Evolutionary conservation across 2,113 vertebrate genomes (phyloP), one percentile per base, ranked within the genome.

Genomic region (Ellobius talpinus): DNA sequence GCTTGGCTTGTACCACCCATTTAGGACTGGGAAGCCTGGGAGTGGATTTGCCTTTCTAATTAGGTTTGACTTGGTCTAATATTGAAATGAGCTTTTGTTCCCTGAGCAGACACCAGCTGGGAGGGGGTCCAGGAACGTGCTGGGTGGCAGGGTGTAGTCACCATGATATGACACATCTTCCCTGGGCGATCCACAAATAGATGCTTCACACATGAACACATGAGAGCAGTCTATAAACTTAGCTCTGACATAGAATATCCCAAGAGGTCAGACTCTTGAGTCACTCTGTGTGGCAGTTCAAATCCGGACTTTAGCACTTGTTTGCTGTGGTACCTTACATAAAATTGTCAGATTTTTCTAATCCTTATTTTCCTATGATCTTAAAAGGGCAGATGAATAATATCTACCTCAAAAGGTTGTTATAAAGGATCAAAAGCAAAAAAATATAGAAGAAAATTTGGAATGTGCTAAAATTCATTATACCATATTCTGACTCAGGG

Each of bases 31-130:
- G 93, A 91, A 96, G 92, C 36, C 82, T 93, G 93, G 89, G 96
- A 93, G 93, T 96, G 96, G 96, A 98, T 97, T 98, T 98, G 97
- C 97, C 96, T 97, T 97, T 97, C 97, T 97, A 98, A 98, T 98
- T 97, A 98, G 73, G 97, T 98, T 97, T 97, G 95, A 97, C 97
- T 98, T 95, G 96, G 97, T 96, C 96, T 98, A 96, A 97, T 96
- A 93, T 58, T 98, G 97, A 97, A 98, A 96, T 97, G 97, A 97
- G 96, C 95, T 98, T 98, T 97, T 98, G 97, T 98, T 97, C 88
- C 81, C 92, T 68, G 58, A 94, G 97, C 91, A 98, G 97, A 97
- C 97, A 98, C 92, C 96, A 97, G 95, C 94, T 96, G 96, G 97
- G 97, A 97, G 97, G 92, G 78, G 45, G 86, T 95, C 97, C 97